Evolutionary conservation across 30 jellyfish, hydroid and myxozoan genomes (phyloP), one percentile per base, ranked within the genome.

Genomic region (Hydractinia symbiolongicarpus): DNA sequence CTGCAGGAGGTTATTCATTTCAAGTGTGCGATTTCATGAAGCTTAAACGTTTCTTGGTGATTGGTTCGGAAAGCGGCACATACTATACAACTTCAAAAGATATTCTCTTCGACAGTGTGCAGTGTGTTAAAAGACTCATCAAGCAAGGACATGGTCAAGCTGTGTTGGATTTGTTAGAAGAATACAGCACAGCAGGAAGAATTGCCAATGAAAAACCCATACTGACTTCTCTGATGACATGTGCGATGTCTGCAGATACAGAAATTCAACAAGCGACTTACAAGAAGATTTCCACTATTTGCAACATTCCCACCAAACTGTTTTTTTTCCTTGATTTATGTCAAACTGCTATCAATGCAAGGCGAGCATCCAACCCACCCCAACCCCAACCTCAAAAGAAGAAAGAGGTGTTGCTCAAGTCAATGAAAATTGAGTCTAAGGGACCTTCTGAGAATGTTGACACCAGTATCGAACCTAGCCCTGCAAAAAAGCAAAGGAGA

Each of bases 1-100:
- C 69, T 30, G 94, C 94, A 19, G 94, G 95, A 14, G 95, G 95
- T 5, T 86, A 19, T 61, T 86, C 71, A 6, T 86, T 79, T 58
- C 44, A 86, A 66, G 86, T 79, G 20, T 50, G 60, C 10, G 86
- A 71, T 58, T 5, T 86, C 20, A 78, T 73, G 8, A 67, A 83
- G 40, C 81, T 86, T 79, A 72, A 86, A 56, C 66, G 95, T 53
- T 86, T 79, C 61, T 86, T 86, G 19, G 86, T 86, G 20, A 82
- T 86, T 15, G 95, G 95, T n/a, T 8, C 95, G 15, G 95, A 86
- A 56, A 51, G 86, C 4, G 89, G 89, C 9, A 86, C 89, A 6
- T 86, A 86, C 58, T 58, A 86, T 57, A 86, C 89, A 1, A 67
- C 64, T 19, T 70, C 75, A 79, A 9, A 53, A 61, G 95, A 78